A percentile compares a stretch with the other conserved stretches of the same genome.
phyloP scores from a whole-genome alignment of 2,113 vertebrate species.

The Pseudorectes ferrugineus region DNA sequence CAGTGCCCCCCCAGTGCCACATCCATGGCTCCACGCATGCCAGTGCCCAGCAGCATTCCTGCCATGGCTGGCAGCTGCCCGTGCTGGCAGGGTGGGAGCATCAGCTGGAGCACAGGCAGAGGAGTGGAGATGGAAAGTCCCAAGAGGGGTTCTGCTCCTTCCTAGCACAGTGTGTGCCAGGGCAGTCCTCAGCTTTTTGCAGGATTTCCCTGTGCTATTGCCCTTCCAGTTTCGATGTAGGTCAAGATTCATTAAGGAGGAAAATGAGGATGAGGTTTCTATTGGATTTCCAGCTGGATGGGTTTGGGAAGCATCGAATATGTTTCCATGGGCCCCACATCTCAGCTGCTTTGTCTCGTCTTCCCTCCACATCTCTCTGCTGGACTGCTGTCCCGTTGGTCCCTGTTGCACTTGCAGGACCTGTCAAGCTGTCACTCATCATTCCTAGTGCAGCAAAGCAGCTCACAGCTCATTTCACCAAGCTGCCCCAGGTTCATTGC shows the following conservation, averaged over 20 bases:
- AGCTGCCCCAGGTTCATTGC: not conserved
- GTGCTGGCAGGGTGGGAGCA: not conserved
- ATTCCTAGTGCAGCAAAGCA: not conserved
- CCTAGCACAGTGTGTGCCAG: rapidly evolving
- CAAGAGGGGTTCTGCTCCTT: not conserved
- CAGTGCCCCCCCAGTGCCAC: not conserved
- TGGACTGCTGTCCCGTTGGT: not conserved
- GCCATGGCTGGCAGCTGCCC: not conserved
- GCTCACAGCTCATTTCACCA: not conserved
- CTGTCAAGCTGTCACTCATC: not conserved
- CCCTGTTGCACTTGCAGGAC: rapidly evolving
- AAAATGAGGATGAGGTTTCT: not conserved
- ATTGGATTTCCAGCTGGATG: not conserved
- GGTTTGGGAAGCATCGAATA: not conserved
- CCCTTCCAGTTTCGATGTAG: rapidly evolving
- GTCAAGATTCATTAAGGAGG: not conserved
- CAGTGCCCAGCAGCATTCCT: not conserved
- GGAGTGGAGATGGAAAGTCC: not conserved
- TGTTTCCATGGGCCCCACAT: rapidly evolving
- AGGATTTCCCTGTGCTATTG: not conserved
- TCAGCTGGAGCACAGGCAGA: not conserved
- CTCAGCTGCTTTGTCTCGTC: not conserved
- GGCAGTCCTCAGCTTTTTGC: not conserved
- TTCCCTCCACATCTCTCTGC: not conserved
- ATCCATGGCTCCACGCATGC: rapidly evolving